Base-by-base conservation (phyloP, 2,888 invertebrate species). In the Lycocerus yunnanus region DNA sequence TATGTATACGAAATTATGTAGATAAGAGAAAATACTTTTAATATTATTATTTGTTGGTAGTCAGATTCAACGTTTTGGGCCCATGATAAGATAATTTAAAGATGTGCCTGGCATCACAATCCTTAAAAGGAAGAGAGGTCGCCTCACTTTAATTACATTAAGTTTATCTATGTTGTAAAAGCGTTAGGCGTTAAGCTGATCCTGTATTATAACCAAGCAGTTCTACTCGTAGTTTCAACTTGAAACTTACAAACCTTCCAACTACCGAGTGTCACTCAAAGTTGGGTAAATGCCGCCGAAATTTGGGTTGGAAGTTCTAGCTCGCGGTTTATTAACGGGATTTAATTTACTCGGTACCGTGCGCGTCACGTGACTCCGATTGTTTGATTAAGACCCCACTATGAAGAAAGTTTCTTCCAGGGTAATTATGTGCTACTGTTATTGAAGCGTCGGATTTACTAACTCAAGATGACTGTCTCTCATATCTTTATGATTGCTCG, bases 281-380 rank as follows among this genome's bases (percentile, higher is more conserved):
- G 80, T 82, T 80, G 79, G 75, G 75, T 72, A 77, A 80, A 81
- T 79, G 73, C 78, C 72, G 70, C 78, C 78, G 75, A 80, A 82
- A 81, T 81, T 77, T 69, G 74, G 78, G 75, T 75, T 77, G 71
- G 77, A 80, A 80, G 78, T 80, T 81, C 74, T 69, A 78, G 74
- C 74, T 74, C 77, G 82, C 78, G 81, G 82, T 81, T 82, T 82
- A 81, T 82, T 81, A 81, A 80, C 80, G 78, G 78, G 80, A 81
- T 82, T 81, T 82, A 81, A 81, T 82, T 82, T 82, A 82, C 77
- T 81, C 78, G 72, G 71, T 72, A 65, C 78, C 76, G 78, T 75
- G 71, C 73, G 69, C 74, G 78, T 77, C 77, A 80, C 78, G 75
- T 80, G 78, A 80, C 77, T 74, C 43, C 76, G 78, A 81, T 78